Conservation (phyloP, 64 coral and sea anemone species). For the Actinia equina region DNA sequence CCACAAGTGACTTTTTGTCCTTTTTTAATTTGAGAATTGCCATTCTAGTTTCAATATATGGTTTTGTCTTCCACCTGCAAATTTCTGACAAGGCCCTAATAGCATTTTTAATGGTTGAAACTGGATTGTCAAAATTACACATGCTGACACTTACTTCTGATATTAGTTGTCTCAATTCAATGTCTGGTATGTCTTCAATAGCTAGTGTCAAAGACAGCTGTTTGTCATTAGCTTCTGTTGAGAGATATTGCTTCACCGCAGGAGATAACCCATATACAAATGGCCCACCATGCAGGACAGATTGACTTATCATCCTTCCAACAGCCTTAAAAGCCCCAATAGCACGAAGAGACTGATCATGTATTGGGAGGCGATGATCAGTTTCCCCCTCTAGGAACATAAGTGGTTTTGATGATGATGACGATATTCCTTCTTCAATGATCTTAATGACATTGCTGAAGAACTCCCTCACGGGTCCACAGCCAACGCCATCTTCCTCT, state of each 20-base stretch:
- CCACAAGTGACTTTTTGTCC: no score
- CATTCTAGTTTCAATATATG: no score
- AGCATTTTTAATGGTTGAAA: background rate
- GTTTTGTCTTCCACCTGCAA: no score
- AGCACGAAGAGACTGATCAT: slow-evolving; percentile 19
- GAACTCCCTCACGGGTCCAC: slow-evolving; percentile 30
- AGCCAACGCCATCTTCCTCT: slow-evolving; percentile 46
- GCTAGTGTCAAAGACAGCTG: slow-evolving; percentile 9
- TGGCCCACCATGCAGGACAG: slow-evolving; percentile 49
- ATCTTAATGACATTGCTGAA: slow-evolving; percentile 26
- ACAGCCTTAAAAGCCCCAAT: slow-evolving; percentile 36
- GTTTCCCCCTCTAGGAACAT: slow-evolving; percentile 46
- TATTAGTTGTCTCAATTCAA: slow-evolving; percentile 34
- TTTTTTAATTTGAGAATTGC: no score
- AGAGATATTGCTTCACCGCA: slow-evolving; percentile 27
- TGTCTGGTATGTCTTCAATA: slow-evolving; percentile 41
- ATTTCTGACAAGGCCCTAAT: no score
- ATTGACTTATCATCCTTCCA: slow-evolving; percentile 51
- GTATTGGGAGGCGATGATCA: slow-evolving; percentile 37
- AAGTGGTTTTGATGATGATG: slow-evolving; percentile 16
- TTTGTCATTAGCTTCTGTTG: slow-evolving; percentile 2
- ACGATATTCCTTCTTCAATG: slow-evolving; percentile 43
- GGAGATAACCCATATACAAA: slow-evolving; percentile 32
- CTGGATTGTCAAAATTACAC: background rate
- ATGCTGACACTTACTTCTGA: slow-evolving; percentile 28